Evolutionary conservation across 64 coral and sea anemone species (phyloP), one percentile per base, ranked within the genome.

Genomic region (Acropora tenuis): DNA sequence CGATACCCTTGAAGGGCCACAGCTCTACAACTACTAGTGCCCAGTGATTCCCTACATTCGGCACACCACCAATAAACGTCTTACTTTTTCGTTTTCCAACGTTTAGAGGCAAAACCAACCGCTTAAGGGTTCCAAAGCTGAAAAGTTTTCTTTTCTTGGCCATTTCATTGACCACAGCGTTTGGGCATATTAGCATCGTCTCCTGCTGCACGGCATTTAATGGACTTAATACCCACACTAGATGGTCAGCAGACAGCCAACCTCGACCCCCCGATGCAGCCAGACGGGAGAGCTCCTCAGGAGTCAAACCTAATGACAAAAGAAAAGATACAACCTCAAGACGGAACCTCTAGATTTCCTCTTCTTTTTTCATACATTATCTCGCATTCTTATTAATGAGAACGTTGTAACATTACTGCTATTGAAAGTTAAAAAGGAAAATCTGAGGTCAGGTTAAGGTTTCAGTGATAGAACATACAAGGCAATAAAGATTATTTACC

Each of bases 181-280:
- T 81, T 0, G 79, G 79, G 4, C 86, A 76, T 41, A 88, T 17
- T 17, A 88, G 45, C 75, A 75, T 40, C 1, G 86, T 88, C 41
- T 88, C 86, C 20, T 76, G 72, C 50, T 88, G 86, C 72, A 77
- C 61, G 30, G 49, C 77, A 18, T 75, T 88, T 76, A 88, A 76
- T 77, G 75, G 48, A 30, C 18, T 77, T 41, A 76, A 77, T 12
- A 61, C 75, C 86, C 86, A 88, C 45, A 49, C 15, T 0, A 88
- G 49, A 43, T 88, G 86, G 73, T 88, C 86, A 60, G 86, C 77
- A 2, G 44, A 72, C 18, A 86, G 18, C 86, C 72, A 88, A 17
- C 86, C 86, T 88, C 48, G n/a, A 43, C 13, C 17, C 3, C 73
- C 57, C 12, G 57, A 77, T 44, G 72, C 72, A 88, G 86, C 50